Evolutionary conservation across 2,888 invertebrate genomes (phyloP).

Genomic region (Drosophila lutescens): DNA sequence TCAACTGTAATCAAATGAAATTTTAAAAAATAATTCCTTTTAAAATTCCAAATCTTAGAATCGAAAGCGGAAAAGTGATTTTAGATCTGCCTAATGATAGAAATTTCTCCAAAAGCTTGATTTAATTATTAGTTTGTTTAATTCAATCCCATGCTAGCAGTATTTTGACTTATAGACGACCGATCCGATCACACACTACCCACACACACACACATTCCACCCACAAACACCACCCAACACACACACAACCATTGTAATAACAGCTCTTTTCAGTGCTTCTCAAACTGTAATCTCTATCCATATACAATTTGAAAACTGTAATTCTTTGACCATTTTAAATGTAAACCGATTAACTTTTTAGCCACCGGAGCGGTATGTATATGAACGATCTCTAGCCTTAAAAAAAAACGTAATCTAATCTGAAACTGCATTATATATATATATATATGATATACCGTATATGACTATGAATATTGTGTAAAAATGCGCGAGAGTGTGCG

Average conservation of each 20-base stretch:
- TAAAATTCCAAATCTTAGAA: too few species aligned
- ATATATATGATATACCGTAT: constrained; percentile 40
- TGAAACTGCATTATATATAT: constrained; percentile 37
- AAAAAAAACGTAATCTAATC: constrained; percentile 37
- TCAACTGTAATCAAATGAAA: too few species aligned
- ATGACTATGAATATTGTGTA: constrained; percentile 39
- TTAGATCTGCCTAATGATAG: too few species aligned
- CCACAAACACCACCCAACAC: not conserved
- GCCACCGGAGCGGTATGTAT: constrained; percentile 81
- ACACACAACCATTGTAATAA: constrained; percentile 70
- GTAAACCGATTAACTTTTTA: constrained; percentile 75
- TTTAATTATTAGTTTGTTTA: too few species aligned
- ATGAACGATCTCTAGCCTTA: constrained; percentile 61
- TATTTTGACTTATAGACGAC: not conserved
- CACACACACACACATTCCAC: not conserved
- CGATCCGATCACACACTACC: constrained; percentile 2
- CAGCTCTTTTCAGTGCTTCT: constrained; percentile 80
- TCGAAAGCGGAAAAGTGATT: too few species aligned
- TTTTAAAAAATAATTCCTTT: too few species aligned
- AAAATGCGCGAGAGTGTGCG: constrained; percentile 29
- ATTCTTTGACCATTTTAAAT: constrained; percentile 60
- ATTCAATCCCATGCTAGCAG: not conserved
- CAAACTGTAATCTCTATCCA: constrained; percentile 57
- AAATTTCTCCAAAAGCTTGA: too few species aligned
- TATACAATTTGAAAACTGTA: constrained; percentile 54